These are phyloP conservation scores for Staurois parvus DNA, from an alignment of 2,797 vertebrate species.

Conservation along the genomic window DNA sequence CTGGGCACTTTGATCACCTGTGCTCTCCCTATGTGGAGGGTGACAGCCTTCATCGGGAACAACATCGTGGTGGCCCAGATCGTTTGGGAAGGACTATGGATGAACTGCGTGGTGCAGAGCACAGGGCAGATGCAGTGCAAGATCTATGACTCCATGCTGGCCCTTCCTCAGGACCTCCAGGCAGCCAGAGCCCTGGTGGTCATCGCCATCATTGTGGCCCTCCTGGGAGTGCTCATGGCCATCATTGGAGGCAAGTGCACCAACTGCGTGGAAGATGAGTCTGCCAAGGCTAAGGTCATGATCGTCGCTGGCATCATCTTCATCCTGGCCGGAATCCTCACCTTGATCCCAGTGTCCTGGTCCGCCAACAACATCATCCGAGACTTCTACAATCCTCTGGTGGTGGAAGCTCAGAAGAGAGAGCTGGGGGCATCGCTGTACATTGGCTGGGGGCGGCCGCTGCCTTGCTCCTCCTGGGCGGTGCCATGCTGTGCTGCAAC, in stretches of 20 bases:
- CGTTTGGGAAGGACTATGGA: conserved; percentile 95
- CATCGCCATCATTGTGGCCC: conserved; percentile 81
- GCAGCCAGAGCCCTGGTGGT: conserved; percentile 86
- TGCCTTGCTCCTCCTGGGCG: conserved; percentile 84
- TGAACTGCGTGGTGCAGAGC: conserved; percentile 94
- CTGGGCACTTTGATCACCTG: conserved; percentile 86
- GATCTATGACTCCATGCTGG: conserved; percentile 89
- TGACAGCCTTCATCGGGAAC: conserved; percentile 86
- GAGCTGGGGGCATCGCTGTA: conserved; percentile 90
- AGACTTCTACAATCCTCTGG: conserved; percentile 91
- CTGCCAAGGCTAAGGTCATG: conserved; percentile 85
- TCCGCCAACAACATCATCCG: conserved; percentile 85
- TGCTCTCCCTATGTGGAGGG: conserved; percentile 90
- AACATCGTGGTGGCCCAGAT: conserved; percentile 91
- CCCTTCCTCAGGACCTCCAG: conserved; percentile 88
- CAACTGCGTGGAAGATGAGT: conserved; percentile 89
- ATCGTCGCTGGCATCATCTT: conserved; percentile 84
- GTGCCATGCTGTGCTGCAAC: conserved; percentile 88
- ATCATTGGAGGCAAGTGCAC: conserved; percentile 90
- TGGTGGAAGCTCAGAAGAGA: conserved; percentile 81
- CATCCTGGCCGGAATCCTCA: conserved; percentile 80
- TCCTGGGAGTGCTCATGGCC: conserved; percentile 82
- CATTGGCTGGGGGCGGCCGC: conserved; percentile 88
- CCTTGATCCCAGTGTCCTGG: conserved; percentile 89
- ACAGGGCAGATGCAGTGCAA: conserved; percentile 96